Evolutionary conservation across 2,888 invertebrate species (phyloP), one percentile per base, ranked within the genome.

Genomic region (Heteromurus nitidus): DNA sequence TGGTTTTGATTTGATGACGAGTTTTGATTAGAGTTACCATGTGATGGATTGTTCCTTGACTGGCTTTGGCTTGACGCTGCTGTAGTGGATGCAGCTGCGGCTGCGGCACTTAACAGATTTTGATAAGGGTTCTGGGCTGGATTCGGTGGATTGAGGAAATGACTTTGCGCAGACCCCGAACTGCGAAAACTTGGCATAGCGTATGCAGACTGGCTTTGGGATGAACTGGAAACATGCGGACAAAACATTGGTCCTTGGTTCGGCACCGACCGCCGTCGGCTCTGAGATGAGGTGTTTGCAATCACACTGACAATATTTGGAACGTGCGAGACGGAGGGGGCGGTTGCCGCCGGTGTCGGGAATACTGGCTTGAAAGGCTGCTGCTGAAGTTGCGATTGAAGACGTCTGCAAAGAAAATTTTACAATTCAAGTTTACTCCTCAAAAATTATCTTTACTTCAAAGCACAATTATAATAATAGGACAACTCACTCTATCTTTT

Each of bases 291-390:
- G 18, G 82, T 65, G 53, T 80, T 80, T 69, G 82, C 80, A 82
- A 82, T 84, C 81, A 82, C 83, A 83, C 80, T 83, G 36, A 82
- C 80, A 18, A 80, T 80, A 62, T 69, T 80, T 82, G 82, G 82
- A 75, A 80, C 82, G 31, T 79, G 69, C 18, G 82, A 82, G 26
- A 79, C 79, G 50, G 82, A 75, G 13, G 82, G 82, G 5, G 79
- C 80, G 9, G 75, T 62, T 28, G 82, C 73, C 20, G 80, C 80
- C 47, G 82, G 80, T 3, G 84, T 82, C 13, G 84, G 84, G 77
- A 84, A 84, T 76, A 84, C 84, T 82, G 84, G 84, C 79, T 82
- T 82, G 77, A 84, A 84, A 72, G 84, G 84, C 82, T 84, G 84
- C 30, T 84, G 84, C 26, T 67, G 77, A 26, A 82, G 77, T 64